Conservation (phyloP, 2,888 invertebrate species). For the Leptopilina myrica region DNA sequence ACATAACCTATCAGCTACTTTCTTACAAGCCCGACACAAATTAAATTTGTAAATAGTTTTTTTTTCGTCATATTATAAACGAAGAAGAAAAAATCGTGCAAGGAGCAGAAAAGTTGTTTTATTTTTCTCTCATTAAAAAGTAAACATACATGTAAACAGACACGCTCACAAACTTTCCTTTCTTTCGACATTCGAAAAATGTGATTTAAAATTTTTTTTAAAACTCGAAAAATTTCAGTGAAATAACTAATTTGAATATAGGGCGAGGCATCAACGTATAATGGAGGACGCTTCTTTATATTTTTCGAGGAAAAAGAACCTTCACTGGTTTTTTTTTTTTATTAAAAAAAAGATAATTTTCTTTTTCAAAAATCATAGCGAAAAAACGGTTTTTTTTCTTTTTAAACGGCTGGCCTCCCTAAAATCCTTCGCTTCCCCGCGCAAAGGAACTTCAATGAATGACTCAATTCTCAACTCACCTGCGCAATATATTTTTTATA, state of each 20-base stretch:
- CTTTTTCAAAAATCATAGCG: conserved; percentile 3
- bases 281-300: conserved; percentile 57
- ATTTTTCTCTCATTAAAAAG: not conserved
- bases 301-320: conserved; percentile 58
- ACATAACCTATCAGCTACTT: too few species aligned
- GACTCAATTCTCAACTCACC: conserved; percentile 77
- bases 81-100: too few species aligned
- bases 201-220: not conserved
- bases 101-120: not conserved
- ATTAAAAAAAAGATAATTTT: not conserved
- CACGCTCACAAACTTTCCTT: conserved; percentile 15
- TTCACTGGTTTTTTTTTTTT: conserved; percentile 30
- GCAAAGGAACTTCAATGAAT: conserved; percentile 74
- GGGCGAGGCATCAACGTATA: conserved; percentile 32
- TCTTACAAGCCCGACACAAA: too few species aligned
- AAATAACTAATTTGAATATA: conserved; percentile 10
- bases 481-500: conserved; percentile 66
- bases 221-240: conserved; percentile 7
- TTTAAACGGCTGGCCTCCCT: conserved; percentile 75
- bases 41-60: too few species aligned
- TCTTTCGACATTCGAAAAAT: conserved; percentile 17
- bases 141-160: conserved; percentile 9
- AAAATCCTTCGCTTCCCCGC: conserved; percentile 75
- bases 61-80: too few species aligned
- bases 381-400: conserved; percentile 48